Evolutionary conservation across 2,113 vertebrate genomes (phyloP).

Genomic region (Ailuropoda melanoleuca): DNA sequence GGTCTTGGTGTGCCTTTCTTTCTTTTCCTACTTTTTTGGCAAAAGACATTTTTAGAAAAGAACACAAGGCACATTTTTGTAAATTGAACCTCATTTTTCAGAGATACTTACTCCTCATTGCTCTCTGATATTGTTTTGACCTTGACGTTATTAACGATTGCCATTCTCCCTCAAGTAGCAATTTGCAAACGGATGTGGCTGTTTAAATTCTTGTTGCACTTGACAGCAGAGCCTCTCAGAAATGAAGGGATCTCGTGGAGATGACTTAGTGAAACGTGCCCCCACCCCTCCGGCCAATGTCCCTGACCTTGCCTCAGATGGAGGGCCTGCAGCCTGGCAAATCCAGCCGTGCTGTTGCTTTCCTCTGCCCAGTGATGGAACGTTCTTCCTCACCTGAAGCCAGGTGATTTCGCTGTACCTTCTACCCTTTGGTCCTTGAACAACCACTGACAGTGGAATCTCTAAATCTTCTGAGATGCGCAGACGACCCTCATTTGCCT

Average conservation of each 20-base stretch:
- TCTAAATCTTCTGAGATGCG: neutral
- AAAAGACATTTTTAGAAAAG: neutral
- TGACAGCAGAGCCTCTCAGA: neutral
- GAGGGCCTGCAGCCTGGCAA: neutral
- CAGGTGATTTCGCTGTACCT: neutral
- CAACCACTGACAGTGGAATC: neutral
- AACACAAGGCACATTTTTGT: neutral
- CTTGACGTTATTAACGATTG: neutral
- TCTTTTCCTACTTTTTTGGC: neutral
- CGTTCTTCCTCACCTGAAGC: neutral
- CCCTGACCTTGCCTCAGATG: neutral
- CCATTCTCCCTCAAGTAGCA: neutral
- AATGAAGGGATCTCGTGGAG: neutral
- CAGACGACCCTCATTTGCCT: neutral
- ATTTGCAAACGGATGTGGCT: neutral
- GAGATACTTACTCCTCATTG: neutral
- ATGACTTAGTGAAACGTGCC: neutral
- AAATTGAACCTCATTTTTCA: neutral
- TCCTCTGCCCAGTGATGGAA: neutral
- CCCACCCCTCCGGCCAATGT: accelerated
- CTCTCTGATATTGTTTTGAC: neutral
- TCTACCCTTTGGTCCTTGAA: neutral
- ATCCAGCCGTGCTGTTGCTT: neutral
- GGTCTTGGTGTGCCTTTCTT: neutral
- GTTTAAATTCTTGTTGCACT: neutral